phyloP scores from a whole-genome alignment of 2,797 vertebrate genomes.

The Buceros bicornis region DNA sequence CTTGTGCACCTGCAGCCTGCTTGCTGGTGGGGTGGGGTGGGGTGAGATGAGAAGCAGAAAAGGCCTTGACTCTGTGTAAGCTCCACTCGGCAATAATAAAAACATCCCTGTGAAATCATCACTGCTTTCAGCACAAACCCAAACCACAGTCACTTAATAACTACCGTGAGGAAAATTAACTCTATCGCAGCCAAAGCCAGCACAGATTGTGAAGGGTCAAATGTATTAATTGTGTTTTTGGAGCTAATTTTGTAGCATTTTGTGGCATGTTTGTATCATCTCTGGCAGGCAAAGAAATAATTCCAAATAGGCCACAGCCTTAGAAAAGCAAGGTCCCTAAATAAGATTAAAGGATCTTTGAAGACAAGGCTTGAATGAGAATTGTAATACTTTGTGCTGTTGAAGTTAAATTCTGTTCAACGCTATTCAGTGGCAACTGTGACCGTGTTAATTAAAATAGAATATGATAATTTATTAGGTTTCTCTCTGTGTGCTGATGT shows the following conservation, averaged over 20 bases:
- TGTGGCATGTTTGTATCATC: accelerated
- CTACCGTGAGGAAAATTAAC: neutral
- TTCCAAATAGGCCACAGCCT: neutral
- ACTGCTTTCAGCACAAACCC: neutral
- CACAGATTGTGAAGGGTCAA: neutral
- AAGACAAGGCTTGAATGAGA: neutral
- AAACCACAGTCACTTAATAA: neutral
- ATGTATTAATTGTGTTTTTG: neutral
- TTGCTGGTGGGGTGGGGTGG: no score
- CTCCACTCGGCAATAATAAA: no score
- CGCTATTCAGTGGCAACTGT: neutral
- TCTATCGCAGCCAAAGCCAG: neutral
- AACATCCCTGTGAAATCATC: neutral
- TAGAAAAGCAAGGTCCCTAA: neutral
- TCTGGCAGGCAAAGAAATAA: neutral
- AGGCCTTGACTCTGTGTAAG: no score
- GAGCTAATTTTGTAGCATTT: neutral
- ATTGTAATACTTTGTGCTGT: neutral
- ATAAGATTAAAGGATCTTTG: neutral
- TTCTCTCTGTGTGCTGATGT: neutral
- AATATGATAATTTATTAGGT: neutral
- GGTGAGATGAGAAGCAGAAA: no score
- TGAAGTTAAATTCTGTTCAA: neutral
- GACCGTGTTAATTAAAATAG: neutral
- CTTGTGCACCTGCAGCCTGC: no score